These are phyloP conservation scores for Gambelia wislizenii DNA, from an alignment of 2,797 vertebrate species.

Conservation along the genomic window DNA sequence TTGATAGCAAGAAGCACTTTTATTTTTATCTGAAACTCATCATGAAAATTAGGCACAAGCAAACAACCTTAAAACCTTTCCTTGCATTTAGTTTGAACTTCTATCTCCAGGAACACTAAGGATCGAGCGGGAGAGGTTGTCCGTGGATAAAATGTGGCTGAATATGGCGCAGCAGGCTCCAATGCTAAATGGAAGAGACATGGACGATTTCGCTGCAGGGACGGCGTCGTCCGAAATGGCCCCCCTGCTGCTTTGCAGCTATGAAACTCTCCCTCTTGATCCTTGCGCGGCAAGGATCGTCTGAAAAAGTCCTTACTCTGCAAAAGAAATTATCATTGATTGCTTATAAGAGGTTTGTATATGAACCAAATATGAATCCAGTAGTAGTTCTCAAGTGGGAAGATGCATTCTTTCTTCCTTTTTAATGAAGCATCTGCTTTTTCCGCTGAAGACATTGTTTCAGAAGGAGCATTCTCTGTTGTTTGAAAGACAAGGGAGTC, in stretches of 20 bases:
- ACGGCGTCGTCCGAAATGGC: too few relatives aligned
- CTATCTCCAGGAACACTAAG: neutral
- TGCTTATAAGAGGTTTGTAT: neutral
- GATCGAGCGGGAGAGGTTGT: too few relatives aligned
- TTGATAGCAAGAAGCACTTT: neutral
- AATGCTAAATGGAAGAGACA: too few relatives aligned
- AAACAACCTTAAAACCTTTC: neutral
- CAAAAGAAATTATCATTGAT: neutral
- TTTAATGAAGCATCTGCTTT: neutral
- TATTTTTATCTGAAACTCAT: neutral
- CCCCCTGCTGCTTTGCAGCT: too few relatives aligned
- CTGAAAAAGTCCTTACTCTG: too few relatives aligned
- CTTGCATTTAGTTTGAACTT: neutral
- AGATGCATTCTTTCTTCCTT: neutral
- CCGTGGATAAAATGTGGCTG: too few relatives aligned
- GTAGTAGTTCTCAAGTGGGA: neutral
- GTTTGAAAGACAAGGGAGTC: neutral
- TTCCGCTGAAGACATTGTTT: neutral
- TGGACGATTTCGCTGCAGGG: too few relatives aligned
- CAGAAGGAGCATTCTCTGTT: neutral
- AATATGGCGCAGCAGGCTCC: too few relatives aligned
- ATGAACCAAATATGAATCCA: slow-evolving; percentile 11
- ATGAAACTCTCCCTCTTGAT: too few relatives aligned
- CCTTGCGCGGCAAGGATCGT: too few relatives aligned
- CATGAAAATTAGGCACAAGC: neutral